These are phyloP conservation scores for Ephestia elutella DNA, from an alignment of 1,140 invertebrate genomes.

Conservation along the genomic window DNA sequence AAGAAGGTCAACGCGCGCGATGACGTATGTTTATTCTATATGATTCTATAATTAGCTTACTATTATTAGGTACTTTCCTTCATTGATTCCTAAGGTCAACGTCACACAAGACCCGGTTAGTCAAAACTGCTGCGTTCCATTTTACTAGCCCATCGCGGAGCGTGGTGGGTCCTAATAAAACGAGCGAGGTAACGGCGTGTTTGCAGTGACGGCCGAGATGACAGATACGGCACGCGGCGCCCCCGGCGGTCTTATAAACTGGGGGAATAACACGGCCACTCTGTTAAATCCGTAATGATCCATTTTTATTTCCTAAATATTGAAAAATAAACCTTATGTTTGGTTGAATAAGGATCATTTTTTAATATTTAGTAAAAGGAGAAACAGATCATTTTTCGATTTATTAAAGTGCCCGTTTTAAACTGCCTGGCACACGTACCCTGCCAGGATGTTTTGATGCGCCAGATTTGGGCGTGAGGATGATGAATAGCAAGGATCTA, in stretches of 20 bases:
- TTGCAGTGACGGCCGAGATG: conserved; percentile 56
- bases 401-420: too few relatives aligned
- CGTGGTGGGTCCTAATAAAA: conserved; percentile 57
- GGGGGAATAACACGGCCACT: too few relatives aligned
- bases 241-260: conserved; percentile 31
- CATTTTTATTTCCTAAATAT: too few relatives aligned
- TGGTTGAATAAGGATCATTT: too few relatives aligned
- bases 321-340: too few relatives aligned
- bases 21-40: too few relatives aligned
- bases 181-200: conserved; percentile 62
- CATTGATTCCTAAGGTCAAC: neutral
- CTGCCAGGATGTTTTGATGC: neutral
- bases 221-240: conserved; percentile 59
- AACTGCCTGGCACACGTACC: neutral
- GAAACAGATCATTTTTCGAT: too few relatives aligned
- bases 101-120: neutral
- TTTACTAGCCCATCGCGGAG: conserved; percentile 51
- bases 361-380: too few relatives aligned
- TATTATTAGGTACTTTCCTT: too few relatives aligned
- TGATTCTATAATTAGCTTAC: too few relatives aligned
- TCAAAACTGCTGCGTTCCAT: conserved; percentile 7
- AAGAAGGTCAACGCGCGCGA: too few relatives aligned
- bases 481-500: neutral
- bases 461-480: neutral
- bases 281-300: too few relatives aligned